phyloP scores from a whole-genome alignment of 2,888 invertebrate species.

The Philereme transversata region DNA sequence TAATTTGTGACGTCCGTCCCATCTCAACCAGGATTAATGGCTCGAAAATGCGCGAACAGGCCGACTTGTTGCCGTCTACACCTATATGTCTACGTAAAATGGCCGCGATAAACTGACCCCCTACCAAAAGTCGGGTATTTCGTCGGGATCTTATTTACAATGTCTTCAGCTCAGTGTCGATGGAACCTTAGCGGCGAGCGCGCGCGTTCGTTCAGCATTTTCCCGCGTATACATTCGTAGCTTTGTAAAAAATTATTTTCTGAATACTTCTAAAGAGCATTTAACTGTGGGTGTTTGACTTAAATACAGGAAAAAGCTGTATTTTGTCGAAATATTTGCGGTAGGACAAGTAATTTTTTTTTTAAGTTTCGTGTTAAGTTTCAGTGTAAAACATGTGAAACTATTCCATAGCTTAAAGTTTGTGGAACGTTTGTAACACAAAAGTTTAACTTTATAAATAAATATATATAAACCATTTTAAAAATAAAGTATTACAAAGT shows the following conservation, averaged over 20 bases:
- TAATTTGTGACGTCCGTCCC: slow-evolving; percentile 24
- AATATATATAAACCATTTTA: not conserved
- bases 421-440: not conserved
- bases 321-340: not conserved
- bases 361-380: too few species aligned
- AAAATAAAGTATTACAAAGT: not conserved
- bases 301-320: not conserved
- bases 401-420: not conserved
- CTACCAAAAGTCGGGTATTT: slow-evolving; percentile 19
- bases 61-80: slow-evolving; percentile 35
- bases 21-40: slow-evolving; percentile 32
- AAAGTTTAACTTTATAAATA: not conserved
- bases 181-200: slow-evolving; percentile 18
- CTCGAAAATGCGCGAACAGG: slow-evolving; percentile 22
- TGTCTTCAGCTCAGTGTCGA: slow-evolving; percentile 28
- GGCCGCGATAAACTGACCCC: slow-evolving; percentile 7
- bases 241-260: slow-evolving; percentile 1
- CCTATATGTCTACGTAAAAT: slow-evolving; percentile 13
- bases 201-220: slow-evolving; percentile 20
- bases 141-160: slow-evolving; percentile 19
- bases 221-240: slow-evolving; percentile 17
- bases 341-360: not conserved
- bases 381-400: not conserved
- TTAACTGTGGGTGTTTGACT: not conserved
- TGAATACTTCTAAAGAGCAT: slow-evolving; percentile 1